Conservation (phyloP, 2,113 vertebrate genomes). For the Plecotus auritus region DNA sequence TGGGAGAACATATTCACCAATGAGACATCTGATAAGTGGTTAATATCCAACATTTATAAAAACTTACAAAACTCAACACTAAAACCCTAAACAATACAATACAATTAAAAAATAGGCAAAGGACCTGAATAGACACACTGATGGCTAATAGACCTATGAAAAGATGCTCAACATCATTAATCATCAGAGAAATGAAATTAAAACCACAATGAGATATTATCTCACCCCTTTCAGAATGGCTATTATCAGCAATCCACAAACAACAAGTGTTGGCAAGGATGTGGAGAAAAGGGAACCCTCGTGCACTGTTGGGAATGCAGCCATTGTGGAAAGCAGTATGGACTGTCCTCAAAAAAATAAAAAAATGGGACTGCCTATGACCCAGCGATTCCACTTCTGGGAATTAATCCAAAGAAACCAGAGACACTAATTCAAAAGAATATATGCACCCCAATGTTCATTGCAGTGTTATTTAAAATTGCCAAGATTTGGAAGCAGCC, state of each 20-base stretch:
- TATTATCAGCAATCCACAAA: not conserved
- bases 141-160: not conserved
- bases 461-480: no score
- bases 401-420: no score
- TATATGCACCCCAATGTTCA: no score
- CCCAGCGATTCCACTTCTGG: no score
- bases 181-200: not conserved
- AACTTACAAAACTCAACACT: not conserved
- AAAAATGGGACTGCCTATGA: no score
- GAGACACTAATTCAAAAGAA: no score
- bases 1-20: not conserved
- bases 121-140: not conserved
- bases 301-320: not conserved
- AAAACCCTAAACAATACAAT: not conserved
- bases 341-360: not conserved
- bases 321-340: not conserved
- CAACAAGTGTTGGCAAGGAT: not conserved
- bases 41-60: not conserved
- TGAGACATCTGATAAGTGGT: not conserved
- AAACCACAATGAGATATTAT: not conserved
- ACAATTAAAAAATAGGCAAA: not conserved
- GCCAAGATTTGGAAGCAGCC: no score
- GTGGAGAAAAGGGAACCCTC: not conserved
- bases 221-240: not conserved
- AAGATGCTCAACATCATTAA: not conserved